Evolutionary conservation across 2,797 vertebrate species (phyloP).

Genomic region (Rhinichthys osculus): DNA sequence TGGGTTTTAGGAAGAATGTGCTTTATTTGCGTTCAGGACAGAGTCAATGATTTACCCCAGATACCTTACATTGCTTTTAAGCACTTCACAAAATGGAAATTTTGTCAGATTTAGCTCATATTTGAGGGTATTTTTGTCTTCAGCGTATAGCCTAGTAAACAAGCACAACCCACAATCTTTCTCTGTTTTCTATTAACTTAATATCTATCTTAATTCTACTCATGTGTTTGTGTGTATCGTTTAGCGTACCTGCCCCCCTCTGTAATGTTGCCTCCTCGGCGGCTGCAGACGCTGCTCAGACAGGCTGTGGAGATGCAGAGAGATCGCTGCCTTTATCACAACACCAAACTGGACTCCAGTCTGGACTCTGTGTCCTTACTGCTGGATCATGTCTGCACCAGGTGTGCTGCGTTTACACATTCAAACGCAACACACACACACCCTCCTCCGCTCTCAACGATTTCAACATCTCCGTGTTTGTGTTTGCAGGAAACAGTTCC

Average conservation of each 20-base stretch:
- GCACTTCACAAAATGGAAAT: not conserved
- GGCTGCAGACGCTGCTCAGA: conserved; percentile 93
- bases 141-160: not conserved
- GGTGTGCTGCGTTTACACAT: conserved; percentile 73
- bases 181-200: not conserved
- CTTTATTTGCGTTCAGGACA: no score
- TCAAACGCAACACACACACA: not conserved
- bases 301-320: conserved; percentile 97
- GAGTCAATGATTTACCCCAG: no score
- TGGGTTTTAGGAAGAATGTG: no score
- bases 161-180: not conserved
- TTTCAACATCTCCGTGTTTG: not conserved
- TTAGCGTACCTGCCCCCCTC: conserved; percentile 96
- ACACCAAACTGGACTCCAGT: conserved; percentile 94
- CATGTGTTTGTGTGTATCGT: conserved; percentile 41
- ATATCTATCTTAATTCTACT: not conserved
- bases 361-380: conserved; percentile 97
- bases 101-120: not conserved
- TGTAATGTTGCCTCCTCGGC: conserved; percentile 97
- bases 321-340: conserved; percentile 98
- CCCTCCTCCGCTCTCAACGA: not conserved
- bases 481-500: conserved; percentile 93
- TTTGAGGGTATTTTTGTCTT: not conserved
- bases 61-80: not conserved
- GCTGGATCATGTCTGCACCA: conserved; percentile 97